Evolutionary conservation across 2,113 vertebrate genomes (phyloP).

Genomic region (Sakesphorus luctuosus): DNA sequence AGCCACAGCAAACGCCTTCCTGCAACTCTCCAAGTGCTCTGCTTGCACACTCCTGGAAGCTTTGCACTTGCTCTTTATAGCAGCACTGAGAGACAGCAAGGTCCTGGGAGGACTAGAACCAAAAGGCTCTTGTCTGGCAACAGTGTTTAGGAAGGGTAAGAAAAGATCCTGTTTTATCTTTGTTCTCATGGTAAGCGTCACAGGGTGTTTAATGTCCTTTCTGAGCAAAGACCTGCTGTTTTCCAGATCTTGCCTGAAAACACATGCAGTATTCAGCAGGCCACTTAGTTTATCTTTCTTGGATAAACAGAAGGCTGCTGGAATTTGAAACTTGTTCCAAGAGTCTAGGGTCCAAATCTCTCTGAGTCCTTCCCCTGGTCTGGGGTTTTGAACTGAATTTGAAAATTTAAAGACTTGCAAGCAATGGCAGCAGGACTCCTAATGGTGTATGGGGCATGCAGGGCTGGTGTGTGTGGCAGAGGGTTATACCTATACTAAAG

Average conservation of each 20-base stretch:
- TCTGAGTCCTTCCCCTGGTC: background rate
- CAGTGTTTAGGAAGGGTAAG: background rate
- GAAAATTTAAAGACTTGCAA: background rate
- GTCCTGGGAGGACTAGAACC: background rate
- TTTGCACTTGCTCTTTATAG: background rate
- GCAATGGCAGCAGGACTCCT: background rate
- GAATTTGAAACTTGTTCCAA: constrained; percentile 63
- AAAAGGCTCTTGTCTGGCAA: background rate
- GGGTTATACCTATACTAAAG: rapidly evolving
- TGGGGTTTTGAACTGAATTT: background rate
- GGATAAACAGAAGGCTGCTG: constrained; percentile 54
- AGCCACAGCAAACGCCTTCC: background rate
- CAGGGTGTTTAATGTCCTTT: constrained; percentile 25
- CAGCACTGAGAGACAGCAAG: background rate
- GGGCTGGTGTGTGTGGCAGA: background rate
- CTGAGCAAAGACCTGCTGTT: constrained; percentile 23
- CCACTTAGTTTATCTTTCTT: constrained; percentile 57
- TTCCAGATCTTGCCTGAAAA: constrained; percentile 29
- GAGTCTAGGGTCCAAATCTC: constrained; percentile 51
- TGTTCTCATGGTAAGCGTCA: constrained; percentile 9
- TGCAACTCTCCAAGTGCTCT: background rate
- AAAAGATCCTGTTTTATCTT: background rate
- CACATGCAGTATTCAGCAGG: background rate
- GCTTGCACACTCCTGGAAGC: background rate
- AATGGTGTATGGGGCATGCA: rapidly evolving